Conservation (phyloP, 35 echinoderm and acorn worm genomes). For the Acanthaster planci region DNA sequence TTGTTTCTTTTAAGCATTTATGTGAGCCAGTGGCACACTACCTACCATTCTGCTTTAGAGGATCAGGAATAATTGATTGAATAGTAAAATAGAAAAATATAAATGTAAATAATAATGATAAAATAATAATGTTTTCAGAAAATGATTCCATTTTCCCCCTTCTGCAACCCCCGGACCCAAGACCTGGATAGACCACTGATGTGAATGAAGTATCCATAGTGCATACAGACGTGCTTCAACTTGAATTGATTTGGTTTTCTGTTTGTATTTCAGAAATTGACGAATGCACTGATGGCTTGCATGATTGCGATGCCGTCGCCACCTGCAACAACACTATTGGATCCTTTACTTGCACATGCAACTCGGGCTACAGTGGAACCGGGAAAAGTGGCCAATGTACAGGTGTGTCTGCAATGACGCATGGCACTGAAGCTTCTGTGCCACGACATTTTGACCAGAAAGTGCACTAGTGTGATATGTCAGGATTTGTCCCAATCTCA, state of each 20-base stretch:
- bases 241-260: not conserved
- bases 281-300: slow-evolving; percentile 46
- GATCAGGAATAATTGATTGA: too few species aligned
- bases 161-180: too few species aligned
- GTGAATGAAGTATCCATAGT: too few species aligned
- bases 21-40: too few species aligned
- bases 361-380: slow-evolving; percentile 44
- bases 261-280: slow-evolving; percentile 57
- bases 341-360: slow-evolving; percentile 49
- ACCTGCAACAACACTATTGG: slow-evolving; percentile 53
- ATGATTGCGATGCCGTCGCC: slow-evolving; percentile 46
- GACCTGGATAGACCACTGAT: too few species aligned
- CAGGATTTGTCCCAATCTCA: not conserved
- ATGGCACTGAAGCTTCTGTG: not conserved
- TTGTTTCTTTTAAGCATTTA: too few species aligned
- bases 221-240: too few species aligned
- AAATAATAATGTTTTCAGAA: too few species aligned
- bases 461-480: not conserved
- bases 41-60: too few species aligned
- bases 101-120: too few species aligned
- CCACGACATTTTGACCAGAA: not conserved
- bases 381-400: slow-evolving; percentile 28
- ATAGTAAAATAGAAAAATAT: too few species aligned
- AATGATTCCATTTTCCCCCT: too few species aligned
- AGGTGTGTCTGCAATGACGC: slow-evolving; percentile 8